Base-by-base conservation (phyloP, 2,113 vertebrate species). In the Sapajus apella region DNA sequence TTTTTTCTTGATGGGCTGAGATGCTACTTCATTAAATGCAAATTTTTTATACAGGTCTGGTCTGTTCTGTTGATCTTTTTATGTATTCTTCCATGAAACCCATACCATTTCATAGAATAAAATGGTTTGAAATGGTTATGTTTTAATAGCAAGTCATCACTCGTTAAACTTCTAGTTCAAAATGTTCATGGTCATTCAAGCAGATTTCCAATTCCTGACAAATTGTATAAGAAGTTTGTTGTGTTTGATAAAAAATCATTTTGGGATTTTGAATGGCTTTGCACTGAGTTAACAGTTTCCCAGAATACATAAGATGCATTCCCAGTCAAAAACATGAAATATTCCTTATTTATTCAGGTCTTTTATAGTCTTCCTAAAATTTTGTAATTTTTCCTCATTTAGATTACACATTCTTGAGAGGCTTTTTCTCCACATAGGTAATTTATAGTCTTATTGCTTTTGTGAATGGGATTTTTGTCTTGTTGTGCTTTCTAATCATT, bases 91-190 rank as follows among this genome's bases (percentile, higher is more conserved):
- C 32, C 55, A 14, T 16, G 10, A 95, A 61, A 93, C 47, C 6
- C 52, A 66, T 0, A 87, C 50, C 43, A 21, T 64, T 94, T 91
- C 72, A 72, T 87, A 73, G 52, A 61, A 70, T 40, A 90, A 77
- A 64, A 64, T 64, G 61, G 12, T 64, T 64, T 30, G 61, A 64
- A 64, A 64, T 64, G 61, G 61, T 95, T 92, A 73, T 66, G 30
- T 94, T 97, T 96, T 86, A 47, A 73, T 93, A 81, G 45, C 40
- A 58, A 66, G n/a, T 81, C 35, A 77, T 88, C 0, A 0, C 12
- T 94, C 58, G n/a, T 88, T 95, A 73, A 92, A 97, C 70, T 93
- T 90, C 32, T 90, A 16, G n/a, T 96, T 93, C 83, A 95, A 94
- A 97, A 84, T 66, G 50, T 82, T 87, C 35, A 14, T 56, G 66